Evolutionary conservation across 2,888 invertebrate genomes (phyloP), one percentile per base, ranked within the genome.

Genomic region (Netelia melanura): DNA sequence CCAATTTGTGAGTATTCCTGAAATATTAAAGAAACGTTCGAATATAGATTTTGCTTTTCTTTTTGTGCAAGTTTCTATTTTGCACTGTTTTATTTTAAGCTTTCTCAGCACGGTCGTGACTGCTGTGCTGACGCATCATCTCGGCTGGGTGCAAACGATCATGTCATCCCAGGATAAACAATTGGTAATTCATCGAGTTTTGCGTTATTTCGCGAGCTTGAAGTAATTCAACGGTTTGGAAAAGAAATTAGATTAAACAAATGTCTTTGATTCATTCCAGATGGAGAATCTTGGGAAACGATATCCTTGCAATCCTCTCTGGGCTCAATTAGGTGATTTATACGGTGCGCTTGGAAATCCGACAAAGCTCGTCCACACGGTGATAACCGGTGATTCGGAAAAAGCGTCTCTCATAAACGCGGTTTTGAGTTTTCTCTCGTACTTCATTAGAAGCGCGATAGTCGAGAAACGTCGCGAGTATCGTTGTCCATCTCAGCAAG

Each of bases 141-240:
- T 98, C 56, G 98, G 98, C 21, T 98, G 98, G 98, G 98, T 98
- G 79, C 96, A 97, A 44, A 97, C 98, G 0, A 97, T 98, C 17
- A 86, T 91, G 80, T 90, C 93, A 17, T 76, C 86, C 9, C 89
- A 86, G 10, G 90, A 92, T 81, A 89, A 90, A 65, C 89, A 90
- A 85, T 84, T 91, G 92, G 92, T 93, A 91, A 92, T 79, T 54
- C 25, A 52, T 58, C 56, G 14, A 43, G n/a, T 17, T 21, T 78
- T 38, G 9, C 9, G 8, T 76, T 48, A 48, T 65, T 65, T 62
- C 38, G 8, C 6, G 38, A 38, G 38, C 1, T 38, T 38, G 38
- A 38, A 38, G 38, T 38, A 6, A 38, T 38, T 6, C 6, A 38
- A 38, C 1, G 8, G 0, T 1, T 38, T 6, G 6, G 6, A 38